These are phyloP conservation scores for Whitmania pigra DNA, from an alignment of 1,140 invertebrate species.

Conservation along the genomic window DNA sequence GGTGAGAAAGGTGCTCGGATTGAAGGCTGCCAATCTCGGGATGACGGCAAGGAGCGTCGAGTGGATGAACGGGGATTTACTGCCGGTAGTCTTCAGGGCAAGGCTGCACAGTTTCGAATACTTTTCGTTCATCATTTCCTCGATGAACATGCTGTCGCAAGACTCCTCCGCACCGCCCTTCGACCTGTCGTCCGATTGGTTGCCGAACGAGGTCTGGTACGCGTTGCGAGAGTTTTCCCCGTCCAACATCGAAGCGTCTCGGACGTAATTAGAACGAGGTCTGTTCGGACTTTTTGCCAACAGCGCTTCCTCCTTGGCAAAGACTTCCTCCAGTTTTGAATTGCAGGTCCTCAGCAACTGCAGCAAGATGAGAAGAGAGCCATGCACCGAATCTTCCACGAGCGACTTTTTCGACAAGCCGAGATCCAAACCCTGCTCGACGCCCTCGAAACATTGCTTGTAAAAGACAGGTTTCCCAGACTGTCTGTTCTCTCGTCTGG, in stretches of 20 bases:
- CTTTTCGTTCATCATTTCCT: slow-evolving; percentile 65
- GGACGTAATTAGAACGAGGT: too few relatives aligned
- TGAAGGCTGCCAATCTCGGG: slow-evolving; percentile 85
- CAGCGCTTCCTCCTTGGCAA: too few relatives aligned
- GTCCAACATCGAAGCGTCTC: not conserved
- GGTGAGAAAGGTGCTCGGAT: slow-evolving; percentile 59
- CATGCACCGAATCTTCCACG: slow-evolving; percentile 80
- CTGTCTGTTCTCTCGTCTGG: not conserved
- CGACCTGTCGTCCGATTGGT: not conserved
- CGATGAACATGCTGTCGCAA: slow-evolving; percentile 74
- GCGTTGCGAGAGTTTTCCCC: too few relatives aligned
- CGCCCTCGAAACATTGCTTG: slow-evolving; percentile 73
- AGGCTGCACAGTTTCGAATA: slow-evolving; percentile 55
- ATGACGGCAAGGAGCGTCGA: slow-evolving; percentile 72
- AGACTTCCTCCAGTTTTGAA: slow-evolving; percentile 57
- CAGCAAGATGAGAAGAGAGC: slow-evolving; percentile 81
- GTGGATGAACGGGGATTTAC: slow-evolving; percentile 68
- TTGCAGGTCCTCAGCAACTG: slow-evolving; percentile 85
- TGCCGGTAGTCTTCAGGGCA: slow-evolving; percentile 62
- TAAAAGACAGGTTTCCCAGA: not conserved
- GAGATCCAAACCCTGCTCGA: slow-evolving; percentile 53
- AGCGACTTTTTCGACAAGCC: slow-evolving; percentile 53
- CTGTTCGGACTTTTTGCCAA: too few relatives aligned
- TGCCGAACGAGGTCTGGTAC: not conserved
- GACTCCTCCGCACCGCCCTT: slow-evolving; percentile 27